Evolutionary conservation across 2,113 vertebrate species (phyloP).

Genomic region (Formicarius rufipectus): DNA sequence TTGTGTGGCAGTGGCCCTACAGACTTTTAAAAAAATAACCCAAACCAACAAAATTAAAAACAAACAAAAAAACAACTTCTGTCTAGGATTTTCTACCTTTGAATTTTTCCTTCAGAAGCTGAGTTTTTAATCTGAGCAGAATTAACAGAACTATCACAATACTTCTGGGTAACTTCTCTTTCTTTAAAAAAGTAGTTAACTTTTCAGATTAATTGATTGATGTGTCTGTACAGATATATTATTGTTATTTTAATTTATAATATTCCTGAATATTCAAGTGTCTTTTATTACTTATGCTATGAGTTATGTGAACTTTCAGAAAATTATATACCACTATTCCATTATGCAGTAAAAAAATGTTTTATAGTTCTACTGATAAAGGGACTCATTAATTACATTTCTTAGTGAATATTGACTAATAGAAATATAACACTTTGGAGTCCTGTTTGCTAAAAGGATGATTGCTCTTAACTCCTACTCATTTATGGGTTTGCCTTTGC

Average conservation of each 20-base stretch:
- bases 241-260: background rate
- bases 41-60: background rate
- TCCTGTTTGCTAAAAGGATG: background rate
- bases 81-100: background rate
- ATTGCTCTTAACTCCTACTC: conserved; percentile 1
- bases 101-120: background rate
- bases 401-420: background rate
- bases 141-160: background rate
- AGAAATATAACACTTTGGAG: background rate
- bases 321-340: background rate
- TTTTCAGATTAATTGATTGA: background rate
- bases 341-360: background rate
- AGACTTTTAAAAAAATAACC: background rate
- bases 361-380: background rate
- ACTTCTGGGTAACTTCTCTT: background rate
- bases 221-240: background rate
- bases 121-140: background rate
- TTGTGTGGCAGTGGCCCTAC: conserved; percentile 15
- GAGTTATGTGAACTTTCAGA: background rate
- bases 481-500: background rate
- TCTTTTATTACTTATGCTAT: background rate
- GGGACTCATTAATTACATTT: background rate
- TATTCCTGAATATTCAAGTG: background rate
- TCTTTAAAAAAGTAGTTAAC: background rate
- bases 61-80: background rate